Evolutionary conservation across 2,797 vertebrate species (phyloP), one percentile per base, ranked within the genome.

Genomic region (Gila robusta): DNA sequence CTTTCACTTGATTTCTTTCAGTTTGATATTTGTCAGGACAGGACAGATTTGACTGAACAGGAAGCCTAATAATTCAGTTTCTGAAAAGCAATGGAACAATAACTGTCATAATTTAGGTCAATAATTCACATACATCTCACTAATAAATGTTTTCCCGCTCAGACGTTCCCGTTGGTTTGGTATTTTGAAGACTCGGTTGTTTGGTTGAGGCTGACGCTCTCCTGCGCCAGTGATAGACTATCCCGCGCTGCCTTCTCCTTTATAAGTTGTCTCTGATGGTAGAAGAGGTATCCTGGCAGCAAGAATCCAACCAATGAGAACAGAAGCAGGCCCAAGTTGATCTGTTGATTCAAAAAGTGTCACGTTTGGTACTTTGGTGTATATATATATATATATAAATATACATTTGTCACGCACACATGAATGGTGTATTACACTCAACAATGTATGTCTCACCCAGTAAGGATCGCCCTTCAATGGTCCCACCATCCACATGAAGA

Each of bases 401-500:
- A n/a, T 32, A 26, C 37, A 69, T 83, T 72, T 74, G 52, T 32
- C n/a, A 32, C 41, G 2, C 41, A 11, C 26, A 37, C 72, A 14
- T 76, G 49, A 28, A 39, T 37, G 37, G 16, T 39, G 28, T 7
- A 54, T 76, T 54, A 37, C 16, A 21, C 7, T 54, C 4, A 12
- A 67, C 26, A 69, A 14, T 82, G 37, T 73, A 28, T 66, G 17
- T 79, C 93, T 92, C 92, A 98, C 97, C 97, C 96, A 97, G 91
- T 97, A 97, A 39, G 96, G 94, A 83, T 97, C 92, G 82, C 97
- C 96, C 0, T 79, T 62, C 59, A 97, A 92, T 11, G 90, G 94
- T 44, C 96, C 96, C 91, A 97, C 56, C 96, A 97, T 94, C 70
- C 90, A 72, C 26, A 96, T 94, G 91, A 98, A 98, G 62, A 98